Percentiles rank a stretch among this genome's conserved stretches.
phyloP scores from a whole-genome alignment of 1,140 invertebrate species.

The Nixonia krombeini region DNA sequence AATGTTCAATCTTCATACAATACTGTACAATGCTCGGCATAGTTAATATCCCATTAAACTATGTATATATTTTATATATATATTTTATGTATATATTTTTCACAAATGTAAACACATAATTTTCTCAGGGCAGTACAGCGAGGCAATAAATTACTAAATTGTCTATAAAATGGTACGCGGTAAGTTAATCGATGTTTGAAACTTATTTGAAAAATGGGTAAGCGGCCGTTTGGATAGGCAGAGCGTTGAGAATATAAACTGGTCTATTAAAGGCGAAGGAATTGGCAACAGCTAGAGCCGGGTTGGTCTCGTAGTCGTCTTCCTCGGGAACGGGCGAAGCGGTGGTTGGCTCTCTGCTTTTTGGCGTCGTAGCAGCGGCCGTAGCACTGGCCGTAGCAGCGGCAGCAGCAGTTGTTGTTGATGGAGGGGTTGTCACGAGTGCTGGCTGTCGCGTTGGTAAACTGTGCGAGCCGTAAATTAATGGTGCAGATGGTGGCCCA shows the following conservation, averaged over 20 bases:
- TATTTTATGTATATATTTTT: too few relatives aligned
- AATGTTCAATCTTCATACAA: too few relatives aligned
- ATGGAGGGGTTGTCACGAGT: constrained; percentile 29
- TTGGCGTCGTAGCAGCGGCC: constrained; percentile 52
- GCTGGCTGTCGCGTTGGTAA: constrained; percentile 32
- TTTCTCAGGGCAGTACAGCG: too few relatives aligned
- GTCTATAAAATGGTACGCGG: too few relatives aligned
- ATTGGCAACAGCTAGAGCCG: constrained; percentile 64
- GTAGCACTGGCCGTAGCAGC: too few relatives aligned
- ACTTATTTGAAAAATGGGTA: not conserved
- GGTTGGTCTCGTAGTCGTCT: constrained; percentile 57
- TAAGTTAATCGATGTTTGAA: too few relatives aligned
- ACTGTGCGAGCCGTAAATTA: constrained; percentile 39
- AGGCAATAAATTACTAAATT: too few relatives aligned
- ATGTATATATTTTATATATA: too few relatives aligned
- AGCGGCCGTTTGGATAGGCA: constrained; percentile 39
- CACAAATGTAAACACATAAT: too few relatives aligned
- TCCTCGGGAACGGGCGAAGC: constrained; percentile 41
- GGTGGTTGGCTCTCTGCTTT: constrained; percentile 57
- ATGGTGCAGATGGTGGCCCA: constrained; percentile 38
- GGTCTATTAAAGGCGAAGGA: constrained; percentile 67
- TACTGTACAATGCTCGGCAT: too few relatives aligned
- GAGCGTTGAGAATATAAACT: constrained; percentile 62
- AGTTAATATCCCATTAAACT: too few relatives aligned
- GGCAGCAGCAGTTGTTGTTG: constrained; percentile 45